Base-by-base conservation (phyloP, 2,113 vertebrate genomes). In the Leucosticte australis region DNA sequence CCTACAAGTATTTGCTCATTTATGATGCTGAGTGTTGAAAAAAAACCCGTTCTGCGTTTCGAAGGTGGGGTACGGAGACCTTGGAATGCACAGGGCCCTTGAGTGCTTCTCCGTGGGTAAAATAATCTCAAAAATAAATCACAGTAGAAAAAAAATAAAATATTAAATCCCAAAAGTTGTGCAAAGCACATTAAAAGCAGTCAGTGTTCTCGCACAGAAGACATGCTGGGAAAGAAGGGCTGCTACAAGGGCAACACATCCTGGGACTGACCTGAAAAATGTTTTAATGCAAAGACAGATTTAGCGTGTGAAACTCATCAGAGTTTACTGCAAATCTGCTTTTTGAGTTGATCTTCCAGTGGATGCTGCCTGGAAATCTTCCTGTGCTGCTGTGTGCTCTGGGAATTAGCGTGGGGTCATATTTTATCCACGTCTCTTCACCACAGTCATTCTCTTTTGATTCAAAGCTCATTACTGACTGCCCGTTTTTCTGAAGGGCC, bases 241-340 rank as follows among this genome's bases (percentile, higher is more conserved):
- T 15, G 18, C 23, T 19, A 1, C 0, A 2, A 47, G 30, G 46
- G 23, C 46, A 50, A 6, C 0, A 6, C 2, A 11, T 52, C 20
- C 20, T 63, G 83, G 31, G 73, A 56, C 8, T 28, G 69, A 69
- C 68, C 59, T 50, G 26, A 22, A 50, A 64, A 77, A n/a, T 0
- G 0, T 37, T 71, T 67, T 63, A 42, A 52, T 55, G 20, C 21
- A 49, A 83, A 69, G 46, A 53, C 6, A 42, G 64, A 68, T 39
- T 50, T 42, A 68, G 47, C 3, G 1, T 22, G 65, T 0, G 1
- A 46, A 87, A 52, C 41, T 2, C 47, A 30, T 17, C 14, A 21
- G 60, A 53, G 30, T 67, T 74, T 16, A 56, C 26, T 27, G n/a
- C 42, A 90, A 82, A 87, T 85, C 50, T 90, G 82, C 62, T 71